Base-by-base conservation (phyloP, 2,113 vertebrate species). In the Corythoichthys haematopterus region DNA sequence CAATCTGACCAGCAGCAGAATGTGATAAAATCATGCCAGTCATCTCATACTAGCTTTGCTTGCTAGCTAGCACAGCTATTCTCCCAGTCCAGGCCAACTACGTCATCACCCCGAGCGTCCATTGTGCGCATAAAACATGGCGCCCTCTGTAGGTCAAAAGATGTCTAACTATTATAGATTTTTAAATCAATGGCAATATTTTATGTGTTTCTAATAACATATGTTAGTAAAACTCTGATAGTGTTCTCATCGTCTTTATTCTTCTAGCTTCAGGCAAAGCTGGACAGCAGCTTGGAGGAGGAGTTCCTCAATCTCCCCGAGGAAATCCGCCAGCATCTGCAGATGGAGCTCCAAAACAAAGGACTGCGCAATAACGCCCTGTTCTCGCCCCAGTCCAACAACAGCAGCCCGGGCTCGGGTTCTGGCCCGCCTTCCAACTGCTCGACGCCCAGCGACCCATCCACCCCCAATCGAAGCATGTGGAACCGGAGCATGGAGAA, bases 301-400 rank as follows among this genome's bases (percentile, higher is more conserved):
- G 93, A 92, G 72, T 78, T 77, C 4, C 80, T 70, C 1, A 77
- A 55, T 1, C 83, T 95, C 13, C 91, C 90, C 0, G 91, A 92
- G 60, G 94, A 96, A 68, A 89, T 94, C 82, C 82, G 87, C 57
- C 74, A 85, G 65, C 91, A 91, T 81, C 89, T 95, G 68, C 88
- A 93, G 66, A 68, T 88, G 35, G 91, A 94, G 70, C 85, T 84
- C 0, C 83, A 88, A 2, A 91, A 66, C 76, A 92, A 89, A 91
- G 88, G 75, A 72, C 87, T 69, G 0, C 64, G 70, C 10, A 85
- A 72, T 13, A 82, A 91, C 7, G 72, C 80, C 50, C 68, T 85
- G 45, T 82, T 75, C 74, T 88, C 82, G 8, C 52, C 38, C 35
- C 35, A n/a, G 51, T 81, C 72, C 87, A 92, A 84, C 43, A 77